Base-by-base conservation (phyloP, 2,888 invertebrate genomes). In the Dicycla oo region DNA sequence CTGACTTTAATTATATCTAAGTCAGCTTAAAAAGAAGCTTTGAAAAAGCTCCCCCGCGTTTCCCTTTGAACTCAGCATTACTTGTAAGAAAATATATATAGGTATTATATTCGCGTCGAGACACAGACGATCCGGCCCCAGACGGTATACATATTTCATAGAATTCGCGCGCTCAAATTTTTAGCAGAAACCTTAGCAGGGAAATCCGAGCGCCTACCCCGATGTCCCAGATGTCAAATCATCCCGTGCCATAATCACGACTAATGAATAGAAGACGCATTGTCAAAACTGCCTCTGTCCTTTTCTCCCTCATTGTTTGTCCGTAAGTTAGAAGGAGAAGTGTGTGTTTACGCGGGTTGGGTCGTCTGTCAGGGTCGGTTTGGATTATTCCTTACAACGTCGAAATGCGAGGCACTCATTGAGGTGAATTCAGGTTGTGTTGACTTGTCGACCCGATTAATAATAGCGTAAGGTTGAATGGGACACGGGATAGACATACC, bases 341-440 rank as follows among this genome's bases (percentile, higher is more conserved):
- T 82, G 77, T 73, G 81, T 90, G 83, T 85, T 84, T 90, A 81
- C 74, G 87, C 47, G 78, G 73, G 92, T 92, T 94, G 91, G 92
- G 88, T 86, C 92, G 86, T 71, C 88, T 75, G 87, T 75, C 77
- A 89, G 92, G 95, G 94, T 94, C 91, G 91, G 88, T 91, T 91
- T 92, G 94, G 93, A 94, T 94, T 95, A 95, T 95, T 94, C 93
- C 94, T 93, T 94, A 94, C 93, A 93, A 91, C 93, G 92, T 92
- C 91, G 93, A 95, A 95, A 95, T 94, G 93, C 92, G 94, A 93
- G 91, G 93, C 91, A 92, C 91, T 93, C 93, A 93, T 93, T 91
- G 94, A 94, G 93, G 93, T 92, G 91, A 89, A 94, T 93, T 94
- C 93, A 93, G 92, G 93, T 91, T 92, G 91, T 91, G 90, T 84